Evolutionary conservation across 64 coral and sea anemone species (phyloP).

Genomic region (Astreopora myriophthalma): DNA sequence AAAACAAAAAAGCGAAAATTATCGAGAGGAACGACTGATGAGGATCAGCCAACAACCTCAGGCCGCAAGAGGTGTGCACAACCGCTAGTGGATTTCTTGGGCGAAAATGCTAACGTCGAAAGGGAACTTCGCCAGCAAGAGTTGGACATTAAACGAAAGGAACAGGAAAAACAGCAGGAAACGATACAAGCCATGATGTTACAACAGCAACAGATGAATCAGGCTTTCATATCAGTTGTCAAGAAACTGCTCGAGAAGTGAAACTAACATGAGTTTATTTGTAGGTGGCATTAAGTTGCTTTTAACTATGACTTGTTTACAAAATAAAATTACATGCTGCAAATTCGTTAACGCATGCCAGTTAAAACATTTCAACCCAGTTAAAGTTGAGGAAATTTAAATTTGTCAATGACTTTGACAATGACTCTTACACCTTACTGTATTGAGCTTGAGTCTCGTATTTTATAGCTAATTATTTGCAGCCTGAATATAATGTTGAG

Average conservation of each 20-base stretch:
- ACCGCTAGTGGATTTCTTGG: constrained; percentile 55
- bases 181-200: constrained; percentile 36
- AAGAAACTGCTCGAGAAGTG: constrained; percentile 3
- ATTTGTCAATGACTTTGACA: not conserved
- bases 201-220: constrained; percentile 15
- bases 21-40: not conserved
- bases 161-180: constrained; percentile 44
- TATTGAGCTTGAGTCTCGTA: not conserved
- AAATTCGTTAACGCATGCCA: not conserved
- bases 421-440: not conserved
- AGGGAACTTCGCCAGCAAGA: constrained; percentile 31
- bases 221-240: not conserved
- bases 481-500: not conserved
- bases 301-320: not conserved
- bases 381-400: not conserved
- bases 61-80: constrained; percentile 46
- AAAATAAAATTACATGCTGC: not conserved
- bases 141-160: constrained; percentile 48
- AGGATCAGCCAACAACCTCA: constrained; percentile 52
- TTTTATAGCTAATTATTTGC: not conserved
- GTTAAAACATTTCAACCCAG: not conserved
- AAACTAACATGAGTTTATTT: constrained; percentile 11
- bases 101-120: constrained; percentile 56
- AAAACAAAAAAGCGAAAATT: constrained; percentile 58
- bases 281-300: not conserved